Evolutionary conservation across 2,113 vertebrate genomes (phyloP).

Genomic region (Brachirus orientalis): DNA sequence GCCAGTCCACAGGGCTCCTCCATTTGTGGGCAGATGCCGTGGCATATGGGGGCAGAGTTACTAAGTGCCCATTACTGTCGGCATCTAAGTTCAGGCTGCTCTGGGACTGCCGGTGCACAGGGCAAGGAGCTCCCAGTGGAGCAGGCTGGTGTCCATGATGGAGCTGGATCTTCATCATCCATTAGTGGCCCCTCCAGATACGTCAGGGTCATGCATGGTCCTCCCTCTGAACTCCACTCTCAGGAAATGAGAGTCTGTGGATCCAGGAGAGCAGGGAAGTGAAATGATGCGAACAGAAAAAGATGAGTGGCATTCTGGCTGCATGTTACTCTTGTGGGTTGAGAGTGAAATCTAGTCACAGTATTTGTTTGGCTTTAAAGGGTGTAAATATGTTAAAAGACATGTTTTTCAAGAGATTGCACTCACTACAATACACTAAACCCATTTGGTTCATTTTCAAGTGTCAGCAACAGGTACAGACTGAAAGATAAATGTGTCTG

Average conservation of each 20-base stretch:
- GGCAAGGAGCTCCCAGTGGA: constrained; percentile 28
- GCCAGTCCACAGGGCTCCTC: constrained; percentile 5
- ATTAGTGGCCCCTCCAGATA: constrained; percentile 48
- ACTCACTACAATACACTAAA: too few species aligned
- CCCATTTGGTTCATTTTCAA: too few species aligned
- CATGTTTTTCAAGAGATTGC: too few species aligned
- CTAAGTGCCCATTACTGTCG: constrained; percentile 20
- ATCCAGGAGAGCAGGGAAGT: constrained; percentile 23
- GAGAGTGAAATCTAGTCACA: too few species aligned
- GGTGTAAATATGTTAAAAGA: too few species aligned
- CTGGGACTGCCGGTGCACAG: background rate
- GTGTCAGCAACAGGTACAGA: too few species aligned
- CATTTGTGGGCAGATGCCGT: constrained; percentile 65
- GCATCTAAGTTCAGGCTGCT: background rate
- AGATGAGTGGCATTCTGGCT: background rate
- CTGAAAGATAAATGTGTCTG: too few species aligned
- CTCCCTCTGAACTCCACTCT: constrained; percentile 22
- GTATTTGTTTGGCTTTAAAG: too few species aligned
- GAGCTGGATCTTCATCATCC: constrained; percentile 61
- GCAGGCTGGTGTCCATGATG: constrained; percentile 70
- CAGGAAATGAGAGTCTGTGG: constrained; percentile 29
- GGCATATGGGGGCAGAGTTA: constrained; percentile 61
- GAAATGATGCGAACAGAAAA: constrained; percentile 4
- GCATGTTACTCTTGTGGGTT: background rate
- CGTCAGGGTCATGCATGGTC: constrained; percentile 33